A percentile compares a stretch with the other conserved stretches of the same genome.
These are phyloP conservation scores for Boulengeromyrus knoepffleri DNA, from an alignment of 2,113 vertebrate species.

Conservation along the genomic window DNA sequence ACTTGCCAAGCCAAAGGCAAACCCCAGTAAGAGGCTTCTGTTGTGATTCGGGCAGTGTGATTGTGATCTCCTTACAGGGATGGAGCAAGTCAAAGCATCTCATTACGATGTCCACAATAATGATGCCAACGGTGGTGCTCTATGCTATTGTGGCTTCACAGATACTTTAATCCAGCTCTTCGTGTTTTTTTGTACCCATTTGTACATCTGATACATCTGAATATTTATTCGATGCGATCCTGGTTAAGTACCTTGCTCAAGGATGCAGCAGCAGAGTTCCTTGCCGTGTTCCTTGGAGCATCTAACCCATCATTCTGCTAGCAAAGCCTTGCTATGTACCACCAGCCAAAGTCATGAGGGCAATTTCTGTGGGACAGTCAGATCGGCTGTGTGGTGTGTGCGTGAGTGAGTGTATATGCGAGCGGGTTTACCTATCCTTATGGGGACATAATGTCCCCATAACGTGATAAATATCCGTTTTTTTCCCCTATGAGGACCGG, in stretches of 20 bases:
- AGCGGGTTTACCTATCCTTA: too few species aligned
- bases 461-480: too few species aligned
- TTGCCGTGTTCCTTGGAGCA: not conserved
- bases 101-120: not conserved
- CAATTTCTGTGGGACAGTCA: not conserved
- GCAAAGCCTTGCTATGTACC: not conserved
- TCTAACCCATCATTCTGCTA: not conserved
- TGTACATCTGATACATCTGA: not conserved
- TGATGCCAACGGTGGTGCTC: not conserved
- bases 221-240: not conserved
- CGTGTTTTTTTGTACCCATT: not conserved
- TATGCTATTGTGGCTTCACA: not conserved
- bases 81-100: not conserved
- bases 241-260: not conserved
- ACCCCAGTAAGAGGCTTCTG: conserved; percentile 72
- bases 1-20: conserved; percentile 84
- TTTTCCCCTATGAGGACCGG: too few species aligned
- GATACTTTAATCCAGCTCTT: not conserved
- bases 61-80: not conserved
- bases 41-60: not conserved
- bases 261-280: not conserved
- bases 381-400: not conserved
- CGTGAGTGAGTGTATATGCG: not conserved
- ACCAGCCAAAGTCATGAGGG: not conserved
- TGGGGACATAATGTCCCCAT: too few species aligned